Conservation (phyloP, 2,797 vertebrate genomes). For the Sorex maritimensis region DNA sequence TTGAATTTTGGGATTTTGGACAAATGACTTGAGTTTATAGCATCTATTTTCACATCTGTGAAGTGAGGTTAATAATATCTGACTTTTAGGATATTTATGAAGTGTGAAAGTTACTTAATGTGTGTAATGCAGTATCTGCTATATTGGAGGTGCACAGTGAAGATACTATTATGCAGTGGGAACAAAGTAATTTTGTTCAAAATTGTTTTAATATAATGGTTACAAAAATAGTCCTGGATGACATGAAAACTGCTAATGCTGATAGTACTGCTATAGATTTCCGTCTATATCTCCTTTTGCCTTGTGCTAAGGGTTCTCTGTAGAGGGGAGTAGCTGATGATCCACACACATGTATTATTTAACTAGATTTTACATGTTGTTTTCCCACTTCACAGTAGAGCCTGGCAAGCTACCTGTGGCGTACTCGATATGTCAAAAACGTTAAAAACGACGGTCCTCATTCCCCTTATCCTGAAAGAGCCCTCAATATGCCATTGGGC, state of each 20-base stretch:
- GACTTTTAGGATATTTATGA: constrained; percentile 32
- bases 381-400: neutral
- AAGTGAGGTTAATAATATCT: neutral
- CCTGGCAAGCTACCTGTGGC: too few species aligned
- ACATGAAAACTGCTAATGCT: constrained; percentile 11
- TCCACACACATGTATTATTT: constrained; percentile 39
- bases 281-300: neutral
- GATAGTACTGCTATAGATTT: neutral
- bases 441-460: too few species aligned
- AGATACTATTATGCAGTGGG: neutral
- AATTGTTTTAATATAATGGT: constrained; percentile 32
- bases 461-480: too few species aligned
- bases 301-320: constrained; percentile 36
- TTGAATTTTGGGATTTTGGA: neutral
- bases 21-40: too few species aligned
- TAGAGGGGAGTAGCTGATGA: neutral
- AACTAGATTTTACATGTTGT: constrained; percentile 42
- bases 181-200: neutral
- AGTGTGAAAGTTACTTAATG: neutral
- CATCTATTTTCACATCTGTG: neutral
- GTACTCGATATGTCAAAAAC: too few species aligned
- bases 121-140: constrained; percentile 3
- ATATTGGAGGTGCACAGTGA: neutral
- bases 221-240: neutral
- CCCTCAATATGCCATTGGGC: too few species aligned